Percentiles rank a stretch among this genome's conserved stretches.
These are phyloP conservation scores for Amitus sp. DNA, from an alignment of 2,888 invertebrate species.

Conservation along the genomic window DNA sequence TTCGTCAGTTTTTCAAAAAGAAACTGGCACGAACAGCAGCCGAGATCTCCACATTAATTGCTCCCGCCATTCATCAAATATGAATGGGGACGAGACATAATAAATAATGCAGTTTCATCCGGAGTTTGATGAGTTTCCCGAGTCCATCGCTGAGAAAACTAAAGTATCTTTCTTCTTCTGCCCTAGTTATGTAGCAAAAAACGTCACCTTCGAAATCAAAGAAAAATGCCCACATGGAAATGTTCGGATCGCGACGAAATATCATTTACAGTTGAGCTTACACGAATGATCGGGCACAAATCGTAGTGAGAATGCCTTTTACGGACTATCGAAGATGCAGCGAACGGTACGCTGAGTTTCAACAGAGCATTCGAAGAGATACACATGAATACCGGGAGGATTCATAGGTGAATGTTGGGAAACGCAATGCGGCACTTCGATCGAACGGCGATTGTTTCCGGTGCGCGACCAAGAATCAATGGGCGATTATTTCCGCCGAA, in stretches of 20 bases:
- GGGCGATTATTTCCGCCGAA: too few species aligned
- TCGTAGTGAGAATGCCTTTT: conserved; percentile 22
- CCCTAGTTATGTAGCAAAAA: background rate
- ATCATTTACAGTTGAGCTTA: too few species aligned
- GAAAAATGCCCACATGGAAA: too few species aligned
- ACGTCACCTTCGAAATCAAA: too few species aligned
- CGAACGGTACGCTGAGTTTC: conserved; percentile 18
- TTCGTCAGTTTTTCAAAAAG: conserved; percentile 10
- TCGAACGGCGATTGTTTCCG: conserved; percentile 29
- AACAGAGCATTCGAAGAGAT: conserved; percentile 24
- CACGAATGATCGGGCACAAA: conserved; percentile 4
- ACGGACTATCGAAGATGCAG: conserved; percentile 22
- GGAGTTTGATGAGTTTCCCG: background rate
- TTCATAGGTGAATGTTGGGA: conserved; percentile 20
- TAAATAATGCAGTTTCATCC: conserved; percentile 16
- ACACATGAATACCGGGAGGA: conserved; percentile 19
- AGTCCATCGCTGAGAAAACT: too few species aligned
- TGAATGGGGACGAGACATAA: conserved; percentile 12
- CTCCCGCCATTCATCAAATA: conserved; percentile 13
- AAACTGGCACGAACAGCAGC: conserved; percentile 7
- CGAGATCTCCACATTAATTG: conserved; percentile 9
- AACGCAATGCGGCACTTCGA: conserved; percentile 30
- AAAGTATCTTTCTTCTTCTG: too few species aligned
- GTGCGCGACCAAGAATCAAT: conserved; percentile 12
- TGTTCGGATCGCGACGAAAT: too few species aligned